phyloP scores from a whole-genome alignment of 2,888 invertebrate genomes.

The Dascillus cervinus region DNA sequence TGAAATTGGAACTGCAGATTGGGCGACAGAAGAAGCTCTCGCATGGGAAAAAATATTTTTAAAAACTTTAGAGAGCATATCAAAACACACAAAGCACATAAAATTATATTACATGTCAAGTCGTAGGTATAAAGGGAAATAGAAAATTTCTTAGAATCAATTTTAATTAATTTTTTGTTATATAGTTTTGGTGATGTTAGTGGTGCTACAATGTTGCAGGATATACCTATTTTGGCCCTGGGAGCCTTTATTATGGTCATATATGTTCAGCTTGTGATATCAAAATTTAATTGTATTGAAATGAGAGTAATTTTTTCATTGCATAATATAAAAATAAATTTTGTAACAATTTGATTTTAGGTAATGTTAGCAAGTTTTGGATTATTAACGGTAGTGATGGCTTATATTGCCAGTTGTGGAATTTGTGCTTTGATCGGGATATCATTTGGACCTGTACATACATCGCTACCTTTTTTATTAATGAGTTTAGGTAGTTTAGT shows the following conservation, averaged over 20 bases:
- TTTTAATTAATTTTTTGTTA: no score
- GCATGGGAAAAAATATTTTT: conserved; percentile 60
- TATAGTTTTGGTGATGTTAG: conserved; percentile 69
- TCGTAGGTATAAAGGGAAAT: no score
- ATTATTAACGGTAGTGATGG: conserved; percentile 62
- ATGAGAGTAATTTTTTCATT: conserved; percentile 53
- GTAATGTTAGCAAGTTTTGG: conserved; percentile 61
- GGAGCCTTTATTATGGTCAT: conserved; percentile 66
- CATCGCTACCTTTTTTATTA: conserved; percentile 71
- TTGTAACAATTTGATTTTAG: conserved; percentile 31
- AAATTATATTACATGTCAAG: no score
- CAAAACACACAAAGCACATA: conserved; percentile 36
- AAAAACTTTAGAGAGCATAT: conserved; percentile 40
- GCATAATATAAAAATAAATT: conserved; percentile 1
- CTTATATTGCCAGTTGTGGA: conserved; percentile 63
- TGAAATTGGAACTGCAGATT: conserved; percentile 66
- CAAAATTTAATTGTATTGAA: conserved; percentile 67
- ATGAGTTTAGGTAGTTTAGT: conserved; percentile 55
- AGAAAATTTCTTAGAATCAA: no score
- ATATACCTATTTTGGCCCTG: conserved; percentile 58
- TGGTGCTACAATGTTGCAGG: conserved; percentile 61
- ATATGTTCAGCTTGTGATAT: conserved; percentile 65
- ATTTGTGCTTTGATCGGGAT: conserved; percentile 64
- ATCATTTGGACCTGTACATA: conserved; percentile 74
- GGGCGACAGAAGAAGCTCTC: conserved; percentile 55